Evolutionary conservation across 2,888 invertebrate genomes (phyloP).

Genomic region (Drosophila subquinaria): DNA sequence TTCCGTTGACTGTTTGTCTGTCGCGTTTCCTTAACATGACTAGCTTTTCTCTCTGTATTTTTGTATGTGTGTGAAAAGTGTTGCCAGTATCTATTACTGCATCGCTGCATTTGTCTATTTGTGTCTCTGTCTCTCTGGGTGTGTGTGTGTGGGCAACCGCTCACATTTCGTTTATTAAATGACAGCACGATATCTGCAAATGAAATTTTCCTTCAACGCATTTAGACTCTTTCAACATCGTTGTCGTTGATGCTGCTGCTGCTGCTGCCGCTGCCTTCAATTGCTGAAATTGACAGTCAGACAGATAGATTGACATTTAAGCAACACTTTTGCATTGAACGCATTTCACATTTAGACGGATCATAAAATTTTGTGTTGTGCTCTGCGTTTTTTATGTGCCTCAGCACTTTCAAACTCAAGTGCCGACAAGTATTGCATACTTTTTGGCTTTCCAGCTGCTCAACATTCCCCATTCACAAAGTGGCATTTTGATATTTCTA

Average conservation of each 20-base stretch:
- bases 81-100: slow-evolving; percentile 81
- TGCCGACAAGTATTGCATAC: slow-evolving; percentile 61
- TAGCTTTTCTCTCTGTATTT: slow-evolving; percentile 16
- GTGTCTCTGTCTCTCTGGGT: slow-evolving; percentile 7
- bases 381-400: slow-evolving; percentile 61
- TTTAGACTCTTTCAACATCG: slow-evolving; percentile 66
- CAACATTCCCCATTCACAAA: slow-evolving; percentile 38
- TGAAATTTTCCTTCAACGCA: slow-evolving; percentile 83
- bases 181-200: slow-evolving; percentile 85
- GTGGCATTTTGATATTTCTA: slow-evolving; percentile 19
- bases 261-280: slow-evolving; percentile 60
- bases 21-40: slow-evolving; percentile 71
- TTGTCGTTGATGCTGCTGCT: slow-evolving; percentile 9
- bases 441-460: slow-evolving; percentile 67
- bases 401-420: slow-evolving; percentile 66
- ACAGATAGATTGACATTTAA: slow-evolving; percentile 81
- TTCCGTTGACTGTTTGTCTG: slow-evolving; percentile 49
- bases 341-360: slow-evolving; percentile 76
- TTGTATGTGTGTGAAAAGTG: slow-evolving; percentile 69
- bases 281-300: slow-evolving; percentile 81
- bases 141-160: slow-evolving; percentile 49
- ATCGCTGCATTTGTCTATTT: slow-evolving; percentile 73
- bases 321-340: slow-evolving; percentile 80
- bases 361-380: slow-evolving; percentile 72
- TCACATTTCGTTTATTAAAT: slow-evolving; percentile 84